A percentile compares a stretch with the other conserved stretches of the same genome.
These are phyloP conservation scores for Denticeps clupeoides DNA, from an alignment of 2,797 vertebrate species.

Conservation along the genomic window DNA sequence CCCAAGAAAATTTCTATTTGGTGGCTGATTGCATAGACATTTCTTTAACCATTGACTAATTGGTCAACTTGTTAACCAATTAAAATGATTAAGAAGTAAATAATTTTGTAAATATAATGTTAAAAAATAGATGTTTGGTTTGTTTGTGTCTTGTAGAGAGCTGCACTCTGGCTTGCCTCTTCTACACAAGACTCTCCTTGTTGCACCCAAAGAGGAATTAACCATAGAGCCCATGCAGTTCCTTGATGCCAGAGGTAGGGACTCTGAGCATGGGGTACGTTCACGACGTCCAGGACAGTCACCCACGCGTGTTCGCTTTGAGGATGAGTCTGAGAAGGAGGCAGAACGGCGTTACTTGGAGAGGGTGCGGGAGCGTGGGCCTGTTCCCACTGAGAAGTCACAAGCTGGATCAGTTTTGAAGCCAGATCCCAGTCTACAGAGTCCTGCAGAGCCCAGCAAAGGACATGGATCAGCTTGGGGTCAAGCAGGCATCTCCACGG, in stretches of 20 bases:
- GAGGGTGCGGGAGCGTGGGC: constrained; percentile 64
- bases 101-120: too few species aligned
- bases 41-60: too few species aligned
- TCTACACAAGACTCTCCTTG: constrained; percentile 22
- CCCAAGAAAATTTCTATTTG: too few species aligned
- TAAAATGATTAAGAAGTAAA: too few species aligned
- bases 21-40: too few species aligned
- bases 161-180: constrained; percentile 15
- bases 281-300: constrained; percentile 56
- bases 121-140: constrained; percentile 2
- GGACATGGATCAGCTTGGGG: constrained; percentile 23
- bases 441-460: constrained; percentile 20
- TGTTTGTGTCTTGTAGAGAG: constrained; percentile 17
- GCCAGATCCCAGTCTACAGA: constrained; percentile 39
- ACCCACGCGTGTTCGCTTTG: constrained; percentile 75
- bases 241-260: constrained; percentile 38
- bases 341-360: constrained; percentile 75
- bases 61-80: too few species aligned
- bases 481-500: constrained; percentile 24
- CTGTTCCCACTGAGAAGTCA: constrained; percentile 36
- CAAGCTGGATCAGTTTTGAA: constrained; percentile 43
- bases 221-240: constrained; percentile 33
- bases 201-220: constrained; percentile 41
- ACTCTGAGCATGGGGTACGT: constrained; percentile 40
- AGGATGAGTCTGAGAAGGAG: constrained; percentile 79